Evolutionary conservation across 2,797 vertebrate genomes (phyloP).

Genomic region (Gymnothorax javanicus): DNA sequence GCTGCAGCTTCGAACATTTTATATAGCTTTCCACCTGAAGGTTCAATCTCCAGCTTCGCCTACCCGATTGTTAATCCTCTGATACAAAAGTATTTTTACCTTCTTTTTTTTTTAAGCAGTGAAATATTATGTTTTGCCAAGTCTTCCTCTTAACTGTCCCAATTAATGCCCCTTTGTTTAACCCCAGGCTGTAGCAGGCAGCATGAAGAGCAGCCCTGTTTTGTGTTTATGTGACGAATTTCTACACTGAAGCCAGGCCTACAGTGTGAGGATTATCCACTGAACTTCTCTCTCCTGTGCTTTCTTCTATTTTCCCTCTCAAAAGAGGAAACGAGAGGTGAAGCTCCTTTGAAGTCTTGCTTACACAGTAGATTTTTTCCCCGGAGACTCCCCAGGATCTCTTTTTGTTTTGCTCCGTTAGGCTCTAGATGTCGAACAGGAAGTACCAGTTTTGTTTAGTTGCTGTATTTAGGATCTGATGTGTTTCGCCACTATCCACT

Average conservation of each 20-base stretch:
- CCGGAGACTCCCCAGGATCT: not conserved
- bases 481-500: too few species aligned
- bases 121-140: not conserved
- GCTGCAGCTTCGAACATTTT: not conserved
- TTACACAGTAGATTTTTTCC: not conserved
- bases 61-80: not conserved
- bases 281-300: not conserved
- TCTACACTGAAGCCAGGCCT: constrained; percentile 6
- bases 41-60: not conserved
- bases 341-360: not conserved
- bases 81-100: not conserved
- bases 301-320: not conserved
- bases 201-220: constrained; percentile 20
- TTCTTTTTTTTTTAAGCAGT: not conserved
- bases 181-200: constrained; percentile 11
- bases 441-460: not conserved
- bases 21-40: not conserved
- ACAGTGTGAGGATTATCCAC: constrained; percentile 13
- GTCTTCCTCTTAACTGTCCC: not conserved
- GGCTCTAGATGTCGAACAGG: not conserved
- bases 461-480: not conserved
- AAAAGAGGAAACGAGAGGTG: not conserved
- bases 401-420: too few species aligned
- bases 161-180: constrained; percentile 27
- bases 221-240: constrained; percentile 37